Base-by-base conservation (phyloP, 2,888 invertebrate species). In the Drosophila macrothrix region DNA sequence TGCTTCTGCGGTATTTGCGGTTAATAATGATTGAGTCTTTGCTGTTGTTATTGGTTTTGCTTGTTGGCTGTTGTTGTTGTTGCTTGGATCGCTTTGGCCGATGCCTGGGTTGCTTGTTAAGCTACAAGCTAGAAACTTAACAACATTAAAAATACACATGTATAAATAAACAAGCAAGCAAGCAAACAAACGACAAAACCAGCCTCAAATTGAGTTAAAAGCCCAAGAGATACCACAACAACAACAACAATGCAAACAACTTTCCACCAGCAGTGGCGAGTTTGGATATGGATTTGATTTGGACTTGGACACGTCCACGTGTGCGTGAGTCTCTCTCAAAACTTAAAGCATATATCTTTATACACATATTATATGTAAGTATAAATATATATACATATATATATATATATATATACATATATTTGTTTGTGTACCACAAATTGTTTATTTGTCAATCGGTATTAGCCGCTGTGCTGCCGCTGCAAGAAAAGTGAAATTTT, bases 391-490 rank as follows among this genome's bases (percentile, higher is more conserved):
- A 46, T 54, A 39, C 61, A 50, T n/a, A 46, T 19, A 61, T 28
- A 61, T 19, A 56, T 12, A 63, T 62, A 55, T 54, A 35, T 61
- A 14, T 19, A 31, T 56, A 6, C 46, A 10, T 50, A 3, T 53
- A 39, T 67, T 33, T 37, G 35, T 65, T 73, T 81, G 67, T 70
- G 50, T 76, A 73, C 72, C 82, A 83, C 80, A 84, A 86, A 84
- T 86, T 83, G 87, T 87, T 87, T 85, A 85, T 84, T 84, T 87
- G 82, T 85, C 85, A 85, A 87, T 85, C 78, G 83, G 76, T 77
- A 87, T 87, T 84, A 84, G 80, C 73, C 73, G 49, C 80, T 50
- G 64, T 70, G 50, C 55, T 25, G 54, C 67, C 22, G 56, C 61
- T 54, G 71, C 68, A 59, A 66, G 66, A 87, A 87, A 86, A 87